phyloP scores from a whole-genome alignment of 2,888 invertebrate species.

The Pyrrhia umbra region DNA sequence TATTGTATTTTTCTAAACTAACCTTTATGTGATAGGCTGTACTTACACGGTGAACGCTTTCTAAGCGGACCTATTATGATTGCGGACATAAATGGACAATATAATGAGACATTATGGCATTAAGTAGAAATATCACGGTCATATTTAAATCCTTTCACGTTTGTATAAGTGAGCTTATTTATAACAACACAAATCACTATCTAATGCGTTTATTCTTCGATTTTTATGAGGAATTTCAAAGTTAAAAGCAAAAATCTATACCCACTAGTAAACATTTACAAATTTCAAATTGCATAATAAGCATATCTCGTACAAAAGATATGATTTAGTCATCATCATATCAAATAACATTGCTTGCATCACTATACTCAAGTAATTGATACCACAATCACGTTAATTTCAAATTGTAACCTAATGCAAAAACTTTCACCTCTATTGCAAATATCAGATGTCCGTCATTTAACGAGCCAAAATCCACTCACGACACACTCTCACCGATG shows the following conservation, averaged over 20 bases:
- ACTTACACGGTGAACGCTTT: constrained; percentile 52
- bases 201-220: constrained; percentile 30
- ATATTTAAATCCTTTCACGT: constrained; percentile 59
- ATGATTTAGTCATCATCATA: neutral
- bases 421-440: constrained; percentile 76
- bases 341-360: constrained; percentile 1
- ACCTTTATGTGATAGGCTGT: constrained; percentile 52
- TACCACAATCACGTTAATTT: constrained; percentile 29
- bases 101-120: constrained; percentile 64
- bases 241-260: too few species aligned
- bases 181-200: constrained; percentile 48
- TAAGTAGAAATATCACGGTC: constrained; percentile 56
- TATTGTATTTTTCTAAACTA: constrained; percentile 52
- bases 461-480: constrained; percentile 75
- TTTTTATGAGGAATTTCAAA: too few species aligned
- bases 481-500: constrained; percentile 77
- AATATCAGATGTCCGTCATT: constrained; percentile 74
- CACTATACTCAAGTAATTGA: constrained; percentile 22
- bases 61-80: constrained; percentile 59
- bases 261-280: too few species aligned
- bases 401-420: constrained; percentile 40
- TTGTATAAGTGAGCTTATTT: constrained; percentile 40
- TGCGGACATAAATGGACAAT: constrained; percentile 59
- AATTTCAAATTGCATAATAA: neutral
- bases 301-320: neutral